These are phyloP conservation scores for Enteromius argenteus DNA, from an alignment of 2,797 vertebrate species.

Conservation along the genomic window DNA sequence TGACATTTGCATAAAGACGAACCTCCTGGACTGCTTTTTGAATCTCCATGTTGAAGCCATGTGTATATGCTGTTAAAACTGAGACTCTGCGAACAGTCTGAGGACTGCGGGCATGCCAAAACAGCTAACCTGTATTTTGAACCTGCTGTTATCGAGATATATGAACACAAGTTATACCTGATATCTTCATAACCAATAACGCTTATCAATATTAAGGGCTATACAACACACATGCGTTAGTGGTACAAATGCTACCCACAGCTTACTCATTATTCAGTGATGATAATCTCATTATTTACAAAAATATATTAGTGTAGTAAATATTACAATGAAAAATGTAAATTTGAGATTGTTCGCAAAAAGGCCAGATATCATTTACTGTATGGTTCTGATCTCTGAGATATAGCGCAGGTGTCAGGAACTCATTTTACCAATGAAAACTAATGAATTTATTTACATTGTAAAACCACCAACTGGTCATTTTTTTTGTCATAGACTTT, in stretches of 20 bases:
- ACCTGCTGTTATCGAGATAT: constrained; percentile 74
- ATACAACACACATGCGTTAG: constrained; percentile 85
- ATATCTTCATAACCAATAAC: constrained; percentile 78
- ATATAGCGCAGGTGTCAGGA: constrained; percentile 4
- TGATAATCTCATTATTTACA: constrained; percentile 37
- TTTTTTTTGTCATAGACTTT: constrained; percentile 26
- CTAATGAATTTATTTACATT: constrained; percentile 23
- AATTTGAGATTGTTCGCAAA: constrained; percentile 23
- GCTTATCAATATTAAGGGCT: constrained; percentile 87
- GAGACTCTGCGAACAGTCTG: constrained; percentile 41
- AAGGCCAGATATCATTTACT: constrained; percentile 4
- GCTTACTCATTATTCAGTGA: constrained; percentile 78
- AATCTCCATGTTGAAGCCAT: constrained; percentile 58
- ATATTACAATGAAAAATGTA: constrained; percentile 40
- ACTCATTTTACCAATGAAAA: constrained; percentile 33
- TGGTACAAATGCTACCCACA: constrained; percentile 83
- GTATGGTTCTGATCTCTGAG: constrained; percentile 15
- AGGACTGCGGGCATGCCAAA: constrained; percentile 28
- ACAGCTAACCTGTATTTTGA: constrained; percentile 71
- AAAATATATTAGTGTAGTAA: constrained; percentile 73
- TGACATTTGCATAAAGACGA: constrained; percentile 52
- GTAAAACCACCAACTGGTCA: constrained; percentile 9
- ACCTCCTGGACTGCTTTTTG: constrained; percentile 48
- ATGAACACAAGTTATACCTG: constrained; percentile 60
- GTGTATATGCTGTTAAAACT: constrained; percentile 51